Evolutionary conservation across 2,888 invertebrate genomes (phyloP), one percentile per base, ranked within the genome.

Genomic region (Xestobium rufovillosum): DNA sequence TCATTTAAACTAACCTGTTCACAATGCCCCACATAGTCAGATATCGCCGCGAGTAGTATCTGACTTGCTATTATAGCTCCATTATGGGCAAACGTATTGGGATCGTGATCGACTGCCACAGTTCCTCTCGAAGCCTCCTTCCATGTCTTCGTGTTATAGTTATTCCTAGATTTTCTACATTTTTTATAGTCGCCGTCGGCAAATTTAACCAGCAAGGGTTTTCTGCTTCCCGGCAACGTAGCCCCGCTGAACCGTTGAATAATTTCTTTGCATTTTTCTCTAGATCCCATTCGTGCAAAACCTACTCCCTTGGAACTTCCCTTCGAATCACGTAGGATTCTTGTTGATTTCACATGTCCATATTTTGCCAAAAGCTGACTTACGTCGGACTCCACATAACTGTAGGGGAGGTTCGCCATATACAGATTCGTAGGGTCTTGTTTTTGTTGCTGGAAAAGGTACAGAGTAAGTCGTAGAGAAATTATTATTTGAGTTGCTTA

Each of bases 381-480:
- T 63, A 97, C 80, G 67, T 95, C 92, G 54, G 86, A 85, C 70
- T 97, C 97, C 65, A 91, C 89, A 75, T 86, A 94, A 67, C 82
- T 82, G 45, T 83, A 75, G 48, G 97, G 97, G 70, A 97, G 78
- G 73, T 98, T 98, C 60, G 97, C 96, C 71, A 98, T 92, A 71
- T 97, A 97, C 70, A 97, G 76, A 72, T 97, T 97, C 60, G 97
- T 97, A 36, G 96, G 96, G 69, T 97, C 97, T 70, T 96, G 96
- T 71, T 97, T 97, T 78, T 91, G 90, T 84, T 91, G 90, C 88
- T 89, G 79, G 65, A 72, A 72, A n/a, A n/a, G n/a, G n/a, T n/a
- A n/a, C n/a, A n/a, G n/a, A n/a, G n/a, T n/a, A n/a, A n/a, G n/a
- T n/a, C n/a, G n/a, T n/a, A n/a, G n/a, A n/a, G n/a, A n/a, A n/a